Base-by-base conservation (phyloP, 2,888 invertebrate species). In the Dicycla oo region DNA sequence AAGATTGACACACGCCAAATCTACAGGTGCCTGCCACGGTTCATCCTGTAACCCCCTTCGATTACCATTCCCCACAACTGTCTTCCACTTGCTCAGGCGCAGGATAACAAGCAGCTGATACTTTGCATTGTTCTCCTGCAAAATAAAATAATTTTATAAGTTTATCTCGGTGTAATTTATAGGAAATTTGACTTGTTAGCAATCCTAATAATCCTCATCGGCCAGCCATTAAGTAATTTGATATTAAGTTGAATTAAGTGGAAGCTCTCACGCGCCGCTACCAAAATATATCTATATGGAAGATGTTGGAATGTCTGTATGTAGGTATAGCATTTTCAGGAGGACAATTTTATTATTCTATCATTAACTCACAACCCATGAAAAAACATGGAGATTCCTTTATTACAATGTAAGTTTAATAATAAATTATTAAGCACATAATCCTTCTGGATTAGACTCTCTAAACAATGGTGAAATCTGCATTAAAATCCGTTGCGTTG, bases 201-300 rank as follows among this genome's bases (percentile, higher is more conserved):
- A 57, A 54, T 49, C 76, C 77, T 86, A 85, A 82, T 85, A 75
- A 66, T 70, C 68, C 70, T 73, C 61, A 83, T 81, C 75, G 69
- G 72, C 56, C 69, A 65, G 70, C 38, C 69, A 69, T 73, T 78
- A 81, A 76, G 80, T 86, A 86, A 85, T 87, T 81, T 76, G 80
- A 85, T 81, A 85, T 82, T 75, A 77, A 73, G 34, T 73, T 72
- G 73, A 77, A 83, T 82, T 70, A 81, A 84, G 75, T 83, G 81
- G 80, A 70, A 78, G 83, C 86, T 74, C 76, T 80, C 83, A 72
- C 84, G 81, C 83, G 58, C 58, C 8, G 75, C 73, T 79, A 71
- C 69, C 45, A 45, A 62, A 73, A 15, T n/a, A 66, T 47, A 20
- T 56, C 53, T 64, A 73, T 47, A 71, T 43, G 0, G 5, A 78